Percentiles rank a stretch among this genome's conserved stretches.
These are phyloP conservation scores for Pangasianodon gigas DNA, from an alignment of 2,113 vertebrate species.

Conservation along the genomic window DNA sequence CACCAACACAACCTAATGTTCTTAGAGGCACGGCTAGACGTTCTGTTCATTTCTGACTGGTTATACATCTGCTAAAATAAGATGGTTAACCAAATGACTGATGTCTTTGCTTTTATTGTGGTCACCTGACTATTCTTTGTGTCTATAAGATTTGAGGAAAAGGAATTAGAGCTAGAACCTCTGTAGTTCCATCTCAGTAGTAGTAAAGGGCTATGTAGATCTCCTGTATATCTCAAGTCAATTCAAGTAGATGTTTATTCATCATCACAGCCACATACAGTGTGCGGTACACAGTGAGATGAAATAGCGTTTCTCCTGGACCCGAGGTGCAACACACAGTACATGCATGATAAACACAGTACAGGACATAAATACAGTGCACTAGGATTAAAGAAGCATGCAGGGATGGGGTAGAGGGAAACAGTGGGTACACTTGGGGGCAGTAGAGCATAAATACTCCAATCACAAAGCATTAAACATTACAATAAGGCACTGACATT, in stretches of 20 bases:
- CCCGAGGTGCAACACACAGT: no score
- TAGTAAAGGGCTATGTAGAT: no score
- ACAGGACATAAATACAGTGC: background rate
- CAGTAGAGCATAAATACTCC: no score
- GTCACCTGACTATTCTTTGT: background rate
- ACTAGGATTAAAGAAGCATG: background rate
- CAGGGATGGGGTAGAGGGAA: background rate
- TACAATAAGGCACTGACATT: background rate
- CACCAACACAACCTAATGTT: background rate
- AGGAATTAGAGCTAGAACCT: background rate
- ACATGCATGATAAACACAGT: background rate
- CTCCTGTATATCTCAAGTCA: no score
- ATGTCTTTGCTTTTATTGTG: background rate
- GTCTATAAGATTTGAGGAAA: background rate
- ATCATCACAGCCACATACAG: no score
- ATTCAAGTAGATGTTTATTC: no score
- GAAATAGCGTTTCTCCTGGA: no score
- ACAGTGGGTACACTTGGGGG: background rate
- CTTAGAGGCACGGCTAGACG: background rate
- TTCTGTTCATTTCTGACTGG: background rate
- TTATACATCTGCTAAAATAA: background rate
- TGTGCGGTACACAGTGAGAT: no score
- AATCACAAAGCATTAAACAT: background rate
- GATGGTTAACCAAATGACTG: background rate
- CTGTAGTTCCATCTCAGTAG: no score